Conservation (phyloP, 2,888 invertebrate species). For the Microchrysa polita region DNA sequence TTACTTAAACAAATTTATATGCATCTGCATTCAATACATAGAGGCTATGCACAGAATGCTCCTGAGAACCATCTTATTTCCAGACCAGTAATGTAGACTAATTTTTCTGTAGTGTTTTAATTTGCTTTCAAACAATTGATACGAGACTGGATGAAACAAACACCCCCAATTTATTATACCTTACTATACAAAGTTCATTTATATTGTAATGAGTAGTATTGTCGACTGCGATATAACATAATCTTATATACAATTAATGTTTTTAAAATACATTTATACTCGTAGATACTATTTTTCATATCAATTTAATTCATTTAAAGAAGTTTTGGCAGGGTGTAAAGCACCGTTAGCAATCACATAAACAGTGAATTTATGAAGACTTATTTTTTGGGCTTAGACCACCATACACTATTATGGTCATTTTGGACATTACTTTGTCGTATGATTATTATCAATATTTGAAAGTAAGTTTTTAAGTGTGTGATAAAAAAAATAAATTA, state of each 20-base stretch:
- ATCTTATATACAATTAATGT: background rate
- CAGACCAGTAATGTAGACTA: no score
- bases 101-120: background rate
- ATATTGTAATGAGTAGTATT: constrained; percentile 23
- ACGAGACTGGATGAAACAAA: background rate
- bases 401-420: background rate
- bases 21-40: no score
- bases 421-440: background rate
- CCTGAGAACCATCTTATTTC: no score
- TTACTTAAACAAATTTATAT: no score
- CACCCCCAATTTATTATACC: no score
- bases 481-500: constrained; percentile 27
- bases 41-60: no score
- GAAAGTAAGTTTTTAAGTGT: background rate
- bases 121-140: no score
- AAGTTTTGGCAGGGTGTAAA: no score
- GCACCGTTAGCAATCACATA: no score
- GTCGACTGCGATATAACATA: constrained; percentile 41
- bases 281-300: background rate
- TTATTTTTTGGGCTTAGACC: background rate
- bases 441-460: background rate
- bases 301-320: background rate
- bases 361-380: no score
- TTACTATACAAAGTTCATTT: no score
- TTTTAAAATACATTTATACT: no score